Evolutionary conservation across 2,113 vertebrate species (phyloP), one percentile per base, ranked within the genome.

Genomic region (Carlito syrichta): DNA sequence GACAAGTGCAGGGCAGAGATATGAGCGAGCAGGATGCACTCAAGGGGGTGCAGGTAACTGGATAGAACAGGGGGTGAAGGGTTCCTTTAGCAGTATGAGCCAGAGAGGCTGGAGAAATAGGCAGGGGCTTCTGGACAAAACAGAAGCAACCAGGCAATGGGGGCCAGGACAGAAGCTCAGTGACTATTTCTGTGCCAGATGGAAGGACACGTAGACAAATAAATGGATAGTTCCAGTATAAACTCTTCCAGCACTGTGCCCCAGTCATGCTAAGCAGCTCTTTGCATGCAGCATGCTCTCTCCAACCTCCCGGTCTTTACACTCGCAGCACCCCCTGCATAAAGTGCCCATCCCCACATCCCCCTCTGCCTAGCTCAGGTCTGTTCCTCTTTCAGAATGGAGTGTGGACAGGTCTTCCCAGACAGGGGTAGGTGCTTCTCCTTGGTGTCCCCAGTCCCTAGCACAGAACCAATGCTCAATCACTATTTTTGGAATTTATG

Each of bases 31-130:
- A 9, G 1, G n/a, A 40, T 32, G 23, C 16, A 40, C n/a, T 77
- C 79, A 20, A 6, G 58, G 38, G 40, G 22, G 1, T 1, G 0
- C n/a, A 32, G 0, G 7, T 14, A 25, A 35, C 45, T 35, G 8
- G 17, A 58, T 0, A n/a, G 43, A 60, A 60, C 8, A 12, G 12
- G 11, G 40, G 13, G 16, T 16, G 3, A 8, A 77, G n/a, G 38
- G 8, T 3, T 16, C 16, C 35, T 27, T 52, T 19, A 30, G 35
- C 23, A 45, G 86, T 32, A 50, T 83, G 43, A 87, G 40, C 52
- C 69, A 77, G 50, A 35, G 13, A 77, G 60, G 17, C 60, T 90
- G 12, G 58, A 48, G 74, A 74, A 69, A 58, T 3, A 91, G 54
- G 66, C 68, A 12, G 48, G 62, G 62, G 6, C 38, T 95, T 40